Base-by-base conservation (phyloP, 30 jellyfish, hydroid and myxozoan species). In the Sanderia malayensis region DNA sequence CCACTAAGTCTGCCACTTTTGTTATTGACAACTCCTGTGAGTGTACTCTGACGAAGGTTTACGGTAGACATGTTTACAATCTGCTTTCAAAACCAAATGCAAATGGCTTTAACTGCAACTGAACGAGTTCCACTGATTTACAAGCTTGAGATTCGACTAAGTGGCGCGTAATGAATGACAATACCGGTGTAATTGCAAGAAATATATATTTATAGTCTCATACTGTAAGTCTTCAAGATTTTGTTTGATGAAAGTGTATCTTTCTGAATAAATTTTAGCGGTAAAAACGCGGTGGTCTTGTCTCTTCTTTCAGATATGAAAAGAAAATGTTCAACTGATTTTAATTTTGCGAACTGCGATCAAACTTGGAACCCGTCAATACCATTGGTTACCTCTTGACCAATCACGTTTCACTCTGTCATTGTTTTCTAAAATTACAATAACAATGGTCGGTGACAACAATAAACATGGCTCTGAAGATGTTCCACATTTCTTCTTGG, bases 1-100 rank as follows among this genome's bases (percentile, higher is more conserved):
- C 91, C 90, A 58, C 86, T 73, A 23, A 47, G 70, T 46, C 94
- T 74, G 23, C 44, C 86, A 34, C 60, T 74, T 45, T 45, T 74
- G 59, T 33, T 60, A 57, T 60, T 74, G 70, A 26, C 1, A 33
- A 26, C 17, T 57, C 76, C 58, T 18, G 86, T 4, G 1, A 74
- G 77, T 37, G 70, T 74, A 69, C 86, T 74, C 34, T 74, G 86
- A 20, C 86, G 86, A 21, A 74, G 57, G 58, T 61, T 61, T 3
- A 74, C 61, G 26, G 86, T 74, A 37, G 86, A 44, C 86, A 74
- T 74, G 60, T 58, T 74, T 41, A 15, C 8, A 41, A 9, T 1
- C 2, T 30, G 1, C 26, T 26, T 24, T 24, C 37, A 25, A 23
- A 55, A 27, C 15, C 15, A 20, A 4, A 8, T 41, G 11, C 58